Base-by-base conservation (phyloP, 2,113 vertebrate genomes). In the Epinephelus cyanopodus region DNA sequence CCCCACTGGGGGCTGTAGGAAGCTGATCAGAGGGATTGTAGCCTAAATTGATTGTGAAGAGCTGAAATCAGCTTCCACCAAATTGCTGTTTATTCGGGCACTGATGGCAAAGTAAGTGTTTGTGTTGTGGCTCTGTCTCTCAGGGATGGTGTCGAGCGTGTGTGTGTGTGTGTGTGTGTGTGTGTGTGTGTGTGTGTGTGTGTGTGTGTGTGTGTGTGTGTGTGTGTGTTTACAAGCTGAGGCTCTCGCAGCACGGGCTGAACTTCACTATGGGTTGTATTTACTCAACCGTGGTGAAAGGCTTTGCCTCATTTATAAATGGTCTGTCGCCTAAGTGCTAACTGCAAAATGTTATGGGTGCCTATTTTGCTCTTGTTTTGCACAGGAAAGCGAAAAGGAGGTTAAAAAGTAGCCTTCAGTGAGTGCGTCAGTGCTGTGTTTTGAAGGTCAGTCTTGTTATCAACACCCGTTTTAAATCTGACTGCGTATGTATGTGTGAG, bases 391-490 rank as follows among this genome's bases (percentile, higher is more conserved):
- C 19, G 8, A 47, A 50, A 72, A 33, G 64, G 54, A 60, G 42
- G 74, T 89, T 80, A 74, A 83, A 89, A 87, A 27, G 23, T 78
- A 87, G 74, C 58, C 66, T 17, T 61, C 63, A 13, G 72, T 79
- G 63, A 14, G 56, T 86, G 70, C 53, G 48, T 90, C 87, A 75
- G 66, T 23, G 62, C 60, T 29, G 69, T 56, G 47, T 60, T 78
- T 70, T 83, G 68, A 92, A 92, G 88, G 87, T 92, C 81, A 79
- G 25, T 67, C 69, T 88, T 77, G 88, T 91, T 90, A 81, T 91
- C 71, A 74, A 66, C 64, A 66, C 23, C 83, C 18, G 67, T 68
- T 84, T 82, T 73, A 71, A 57, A 18, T 81, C 57, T 45, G 63
- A 62, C 50, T 54, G 68, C n/a, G 18, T 56, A 18, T 27, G 29